Evolutionary conservation across 1,140 invertebrate species (phyloP).

Genomic region (Drosophila pallidifrons): DNA sequence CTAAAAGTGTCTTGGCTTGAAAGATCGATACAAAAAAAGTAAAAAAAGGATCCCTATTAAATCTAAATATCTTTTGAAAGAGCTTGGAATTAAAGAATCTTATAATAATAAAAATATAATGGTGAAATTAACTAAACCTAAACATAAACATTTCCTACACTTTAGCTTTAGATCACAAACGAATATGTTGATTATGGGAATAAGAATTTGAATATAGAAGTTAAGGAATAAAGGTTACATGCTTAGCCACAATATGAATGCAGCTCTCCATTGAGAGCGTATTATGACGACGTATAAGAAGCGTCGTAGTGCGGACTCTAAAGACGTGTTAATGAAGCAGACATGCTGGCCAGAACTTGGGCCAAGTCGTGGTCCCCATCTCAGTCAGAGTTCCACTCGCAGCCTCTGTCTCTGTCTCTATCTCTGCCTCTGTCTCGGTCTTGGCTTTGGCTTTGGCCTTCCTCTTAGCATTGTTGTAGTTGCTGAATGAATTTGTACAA

Average conservation of each 20-base stretch:
- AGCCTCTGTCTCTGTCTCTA: not conserved
- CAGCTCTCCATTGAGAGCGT: constrained; percentile 8
- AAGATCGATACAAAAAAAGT: too few relatives aligned
- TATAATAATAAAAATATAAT: too few relatives aligned
- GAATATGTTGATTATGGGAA: too few relatives aligned
- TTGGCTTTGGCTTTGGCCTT: constrained; percentile 16
- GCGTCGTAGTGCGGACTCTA: constrained; percentile 44
- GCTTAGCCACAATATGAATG: not conserved
- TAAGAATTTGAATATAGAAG: not conserved
- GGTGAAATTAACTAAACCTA: too few relatives aligned
- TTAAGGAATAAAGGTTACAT: constrained; percentile 19
- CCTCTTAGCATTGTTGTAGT: not conserved
- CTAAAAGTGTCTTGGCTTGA: too few relatives aligned
- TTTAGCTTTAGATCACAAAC: too few relatives aligned
- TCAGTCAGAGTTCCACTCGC: constrained; percentile 14
- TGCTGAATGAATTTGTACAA: constrained; percentile 80
- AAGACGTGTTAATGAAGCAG: constrained; percentile 82
- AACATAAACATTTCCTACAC: too few relatives aligned
- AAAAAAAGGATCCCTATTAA: too few relatives aligned
- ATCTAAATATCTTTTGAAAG: too few relatives aligned
- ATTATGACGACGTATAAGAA: constrained; percentile 18
- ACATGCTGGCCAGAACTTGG: constrained; percentile 70
- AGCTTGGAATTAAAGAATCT: too few relatives aligned
- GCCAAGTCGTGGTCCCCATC: constrained; percentile 41
- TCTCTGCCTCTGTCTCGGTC: constrained; percentile 13